Base-by-base conservation (phyloP, 2,113 vertebrate species). In the Azemiops feae region DNA sequence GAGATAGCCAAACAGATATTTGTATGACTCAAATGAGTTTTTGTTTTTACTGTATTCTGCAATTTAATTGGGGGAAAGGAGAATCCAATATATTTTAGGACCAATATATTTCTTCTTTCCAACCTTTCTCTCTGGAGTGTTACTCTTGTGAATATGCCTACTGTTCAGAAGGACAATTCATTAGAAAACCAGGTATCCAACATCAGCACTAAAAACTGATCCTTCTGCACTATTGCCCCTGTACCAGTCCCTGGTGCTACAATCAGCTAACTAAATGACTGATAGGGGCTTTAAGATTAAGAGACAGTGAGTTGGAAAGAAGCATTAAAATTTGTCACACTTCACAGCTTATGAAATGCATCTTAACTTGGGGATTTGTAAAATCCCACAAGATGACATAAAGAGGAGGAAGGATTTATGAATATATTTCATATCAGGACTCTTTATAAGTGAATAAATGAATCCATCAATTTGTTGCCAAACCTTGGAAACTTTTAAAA, bases 321-420 rank as follows among this genome's bases (percentile, higher is more conserved):
- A 74, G 58, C 27, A 74, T 87, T 93, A 53, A 91, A 88, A 69
- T 93, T 74, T 88, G 85, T 91, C 89, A 93, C 50, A 88, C 57
- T 91, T 93, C 89, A 91, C 25, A 74, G 57, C 39, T 88, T 88
- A 53, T 64, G 57, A 53, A 93, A 52, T 87, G 34, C 11, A 11
- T 27, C 81, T 69, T 34, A 64, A 90, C 81, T 87, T 50, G 30
- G 39, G 57, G 81, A 87, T 91, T 74, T 93, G 85, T 91, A 88
- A 93, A 69, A 93, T 93, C 89, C 89, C 92, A 91, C 57, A 74
- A 69, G 34, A 88, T 34, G 43, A 27, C 25, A 47, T 53, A 88
- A 69, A 92, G n/a, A 50, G 53, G 10, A 30, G 25, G 57, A 30
- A 45, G 50, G 58, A 88, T 87, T 91, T 93, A 88, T 53, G 39